These are phyloP conservation scores for Acanthaster planci DNA, from an alignment of 35 echinoderm and acorn worm species.

Conservation along the genomic window DNA sequence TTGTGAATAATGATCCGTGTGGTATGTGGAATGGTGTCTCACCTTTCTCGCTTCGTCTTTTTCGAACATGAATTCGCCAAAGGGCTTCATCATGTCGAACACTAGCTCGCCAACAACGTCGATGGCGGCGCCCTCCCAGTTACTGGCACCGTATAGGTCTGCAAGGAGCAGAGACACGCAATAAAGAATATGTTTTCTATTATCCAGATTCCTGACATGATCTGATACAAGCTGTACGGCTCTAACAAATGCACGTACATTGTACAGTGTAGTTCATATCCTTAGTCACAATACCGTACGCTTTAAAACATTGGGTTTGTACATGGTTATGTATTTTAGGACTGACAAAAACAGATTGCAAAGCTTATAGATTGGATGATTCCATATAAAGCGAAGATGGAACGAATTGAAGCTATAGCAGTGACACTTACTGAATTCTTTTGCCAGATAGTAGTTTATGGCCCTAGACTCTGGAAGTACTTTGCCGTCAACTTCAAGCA, in stretches of 20 bases:
- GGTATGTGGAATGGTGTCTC: neutral
- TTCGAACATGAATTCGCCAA: neutral
- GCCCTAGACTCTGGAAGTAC: conserved; percentile 22
- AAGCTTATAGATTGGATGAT: too few species aligned
- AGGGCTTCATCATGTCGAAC: neutral
- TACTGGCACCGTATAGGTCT: conserved; percentile 15
- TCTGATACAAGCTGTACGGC: too few species aligned
- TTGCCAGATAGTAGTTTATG: conserved; percentile 35
- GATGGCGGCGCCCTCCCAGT: neutral
- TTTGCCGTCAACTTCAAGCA: conserved; percentile 47
- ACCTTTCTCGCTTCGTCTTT: conserved; percentile 40
- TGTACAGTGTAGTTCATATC: too few species aligned
- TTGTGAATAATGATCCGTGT: too few species aligned
- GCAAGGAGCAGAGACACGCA: neutral
- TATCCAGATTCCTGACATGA: too few species aligned
- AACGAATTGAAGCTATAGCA: too few species aligned
- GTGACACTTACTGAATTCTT: conserved; percentile 44
- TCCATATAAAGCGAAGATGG: too few species aligned
- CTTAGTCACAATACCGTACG: too few species aligned
- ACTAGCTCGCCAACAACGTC: conserved; percentile 20
- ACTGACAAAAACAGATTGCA: too few species aligned
- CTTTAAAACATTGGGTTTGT: too few species aligned
- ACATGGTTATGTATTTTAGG: too few species aligned
- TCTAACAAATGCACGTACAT: too few species aligned
- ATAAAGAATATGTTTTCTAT: neutral